Base-by-base conservation (phyloP, 2,797 vertebrate species). In the Aythya fuligula region DNA sequence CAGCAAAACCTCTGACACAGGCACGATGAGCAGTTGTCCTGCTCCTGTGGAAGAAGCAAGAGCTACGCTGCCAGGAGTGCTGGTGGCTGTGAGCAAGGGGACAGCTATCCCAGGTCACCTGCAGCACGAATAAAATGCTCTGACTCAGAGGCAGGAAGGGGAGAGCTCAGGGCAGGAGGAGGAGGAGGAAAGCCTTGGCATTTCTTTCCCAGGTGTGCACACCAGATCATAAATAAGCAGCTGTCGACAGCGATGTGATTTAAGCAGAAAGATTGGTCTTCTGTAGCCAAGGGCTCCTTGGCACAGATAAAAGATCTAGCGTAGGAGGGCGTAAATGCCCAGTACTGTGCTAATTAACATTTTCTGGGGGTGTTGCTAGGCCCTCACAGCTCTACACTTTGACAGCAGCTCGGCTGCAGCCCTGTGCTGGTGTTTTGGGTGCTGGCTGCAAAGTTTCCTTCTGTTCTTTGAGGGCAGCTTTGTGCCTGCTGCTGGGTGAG, bases 131-230 rank as follows among this genome's bases (percentile, higher is more conserved):
- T 80, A 58, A 80, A 43, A 77, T 36, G 39, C 9, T 30, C 25
- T 94, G 90, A 91, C 80, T 94, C 94, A 75, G 60, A 80, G 34
- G 64, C 64, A 62, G 77, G 73, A 75, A 73, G 47, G 28, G 70
- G 41, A 70, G 70, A 72, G 69, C 54, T 27, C 11, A 11, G 24
- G 47, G 56, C 45, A 61, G 65, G 66, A 64, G 67, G n/a, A 38
- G 67, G n/a, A 38, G 60, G 17, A 64, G 73, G 13, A 66, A 38
- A n/a, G 56, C 56, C 80, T 41, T 38, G 51, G 56, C 66, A 43
- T 93, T 94, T 86, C 62, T 38, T 85, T 65, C 38, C 30, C 32
- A 49, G 39, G 32, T 71, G 74, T 71, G 15, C 24, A 27, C 3
- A 0, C 20, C 32, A 60, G 43, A 64, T 74, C 61, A 70, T 67